Percentiles rank a stretch among this genome's conserved stretches.
phyloP scores from a whole-genome alignment of 2,113 vertebrate genomes.

The Eulacestoma nigropectus region DNA sequence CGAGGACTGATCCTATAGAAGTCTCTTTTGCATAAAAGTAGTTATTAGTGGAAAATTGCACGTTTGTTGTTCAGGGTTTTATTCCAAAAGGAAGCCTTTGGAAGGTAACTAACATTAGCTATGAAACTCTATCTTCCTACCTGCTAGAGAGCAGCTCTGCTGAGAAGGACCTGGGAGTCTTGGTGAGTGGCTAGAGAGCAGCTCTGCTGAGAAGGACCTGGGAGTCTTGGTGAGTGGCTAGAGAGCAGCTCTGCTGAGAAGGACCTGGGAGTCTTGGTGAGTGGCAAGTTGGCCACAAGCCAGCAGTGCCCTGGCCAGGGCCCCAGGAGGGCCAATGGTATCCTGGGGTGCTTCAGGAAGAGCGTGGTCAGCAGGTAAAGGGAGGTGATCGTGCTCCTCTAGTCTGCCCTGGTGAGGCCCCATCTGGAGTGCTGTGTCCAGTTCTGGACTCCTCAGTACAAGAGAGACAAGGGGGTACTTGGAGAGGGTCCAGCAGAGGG shows the following conservation, averaged over 20 bases:
- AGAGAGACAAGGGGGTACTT: not conserved
- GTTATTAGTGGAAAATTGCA: not conserved
- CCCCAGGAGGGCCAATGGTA: accelerated
- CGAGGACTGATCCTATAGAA: not conserved
- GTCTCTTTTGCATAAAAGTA: not conserved
- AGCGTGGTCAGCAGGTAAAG: not conserved
- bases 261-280: not conserved
- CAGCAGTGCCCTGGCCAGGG: not conserved
- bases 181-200: not conserved
- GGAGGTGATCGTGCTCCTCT: not conserved
- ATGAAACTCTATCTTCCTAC: not conserved
- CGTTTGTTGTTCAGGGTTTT: accelerated
- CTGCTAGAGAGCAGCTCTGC: not conserved
- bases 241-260: too few species aligned
- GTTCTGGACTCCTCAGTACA: not conserved
- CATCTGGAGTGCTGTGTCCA: not conserved
- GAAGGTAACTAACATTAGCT: not conserved
- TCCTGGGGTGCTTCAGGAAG: not conserved
- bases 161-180: not conserved
- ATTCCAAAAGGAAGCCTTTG: not conserved
- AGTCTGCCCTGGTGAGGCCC: not conserved
- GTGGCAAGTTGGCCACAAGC: not conserved
- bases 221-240: too few species aligned
- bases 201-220: not conserved
- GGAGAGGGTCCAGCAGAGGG: not conserved